phyloP scores from a whole-genome alignment of 2,888 invertebrate genomes.

The Drosophila kambysellisi region DNA sequence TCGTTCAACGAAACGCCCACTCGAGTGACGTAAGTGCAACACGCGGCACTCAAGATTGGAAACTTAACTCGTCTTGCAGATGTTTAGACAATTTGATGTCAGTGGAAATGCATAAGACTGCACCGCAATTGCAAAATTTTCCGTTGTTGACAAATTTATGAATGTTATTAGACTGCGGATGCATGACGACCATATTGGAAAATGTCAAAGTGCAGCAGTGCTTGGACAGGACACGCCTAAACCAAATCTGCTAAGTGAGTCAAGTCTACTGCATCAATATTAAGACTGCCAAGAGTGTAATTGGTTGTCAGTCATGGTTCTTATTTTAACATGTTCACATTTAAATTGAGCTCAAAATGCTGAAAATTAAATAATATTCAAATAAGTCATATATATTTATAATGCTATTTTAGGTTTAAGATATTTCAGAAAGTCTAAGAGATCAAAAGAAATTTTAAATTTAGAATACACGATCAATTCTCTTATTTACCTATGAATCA shows the following conservation, averaged over 20 bases:
- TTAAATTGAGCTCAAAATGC: background rate
- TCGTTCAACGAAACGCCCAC: slow-evolving; percentile 13
- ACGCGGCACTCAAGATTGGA: slow-evolving; percentile 13
- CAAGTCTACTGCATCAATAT: background rate
- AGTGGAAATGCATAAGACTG: slow-evolving; percentile 37
- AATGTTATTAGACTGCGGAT: slow-evolving; percentile 41
- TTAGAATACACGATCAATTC: background rate
- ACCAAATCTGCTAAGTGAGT: background rate
- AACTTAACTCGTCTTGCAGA: slow-evolving; percentile 29
- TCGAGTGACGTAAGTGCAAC: slow-evolving; percentile 46
- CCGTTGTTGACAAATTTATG: slow-evolving; percentile 47
- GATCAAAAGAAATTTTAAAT: background rate
- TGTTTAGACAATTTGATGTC: slow-evolving; percentile 61
- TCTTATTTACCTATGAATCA: background rate
- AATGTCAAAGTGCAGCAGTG: slow-evolving; percentile 36
- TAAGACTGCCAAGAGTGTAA: background rate
- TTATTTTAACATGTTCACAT: background rate
- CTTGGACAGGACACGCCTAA: slow-evolving; percentile 24
- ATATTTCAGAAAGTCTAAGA: background rate
- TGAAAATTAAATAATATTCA: background rate
- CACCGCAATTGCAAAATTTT: slow-evolving; percentile 44
- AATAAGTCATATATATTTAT: background rate
- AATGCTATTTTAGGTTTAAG: background rate
- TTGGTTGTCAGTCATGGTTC: background rate
- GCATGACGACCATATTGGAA: slow-evolving; percentile 7